A percentile compares a stretch with the other conserved stretches of the same genome.
Conservation (phyloP, 1,140 invertebrate genomes). For the Calephelis nemesis region DNA sequence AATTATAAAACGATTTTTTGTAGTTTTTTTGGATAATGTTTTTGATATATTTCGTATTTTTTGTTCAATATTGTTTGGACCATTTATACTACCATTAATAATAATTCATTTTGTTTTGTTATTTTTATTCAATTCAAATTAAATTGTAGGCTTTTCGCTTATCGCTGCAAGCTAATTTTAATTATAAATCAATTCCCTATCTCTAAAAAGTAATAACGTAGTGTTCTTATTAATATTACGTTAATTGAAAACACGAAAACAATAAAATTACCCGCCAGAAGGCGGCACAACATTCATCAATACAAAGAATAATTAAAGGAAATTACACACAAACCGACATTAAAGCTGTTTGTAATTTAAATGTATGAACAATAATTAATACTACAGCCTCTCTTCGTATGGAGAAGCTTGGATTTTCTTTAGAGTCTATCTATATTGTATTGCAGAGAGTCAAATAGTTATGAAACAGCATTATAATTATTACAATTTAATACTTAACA, state of each 20-base stretch:
- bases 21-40: too few relatives aligned
- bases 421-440: not conserved
- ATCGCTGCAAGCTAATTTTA: not conserved
- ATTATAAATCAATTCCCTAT: conserved; percentile 6
- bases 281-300: conserved; percentile 53
- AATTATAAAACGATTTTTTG: too few relatives aligned
- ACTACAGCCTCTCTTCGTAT: not conserved
- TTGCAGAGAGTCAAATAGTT: too few relatives aligned
- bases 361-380: conserved; percentile 7
- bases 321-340: conserved; percentile 39
- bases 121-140: too few relatives aligned
- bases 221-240: conserved; percentile 8
- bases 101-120: too few relatives aligned
- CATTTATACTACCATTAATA: too few relatives aligned
- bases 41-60: too few relatives aligned
- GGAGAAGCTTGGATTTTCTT: not conserved
- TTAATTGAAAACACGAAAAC: conserved; percentile 35
- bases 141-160: too few relatives aligned
- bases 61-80: too few relatives aligned
- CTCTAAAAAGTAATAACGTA: conserved; percentile 5
- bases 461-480: too few relatives aligned
- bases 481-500: too few relatives aligned
- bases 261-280: conserved; percentile 53
- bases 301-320: conserved; percentile 59
- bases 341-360: conserved; percentile 14